Percentiles rank a stretch among this genome's conserved stretches.
Evolutionary conservation across 35 echinoderm and acorn worm genomes (phyloP).

Genomic region (Apostichopus japonicus): DNA sequence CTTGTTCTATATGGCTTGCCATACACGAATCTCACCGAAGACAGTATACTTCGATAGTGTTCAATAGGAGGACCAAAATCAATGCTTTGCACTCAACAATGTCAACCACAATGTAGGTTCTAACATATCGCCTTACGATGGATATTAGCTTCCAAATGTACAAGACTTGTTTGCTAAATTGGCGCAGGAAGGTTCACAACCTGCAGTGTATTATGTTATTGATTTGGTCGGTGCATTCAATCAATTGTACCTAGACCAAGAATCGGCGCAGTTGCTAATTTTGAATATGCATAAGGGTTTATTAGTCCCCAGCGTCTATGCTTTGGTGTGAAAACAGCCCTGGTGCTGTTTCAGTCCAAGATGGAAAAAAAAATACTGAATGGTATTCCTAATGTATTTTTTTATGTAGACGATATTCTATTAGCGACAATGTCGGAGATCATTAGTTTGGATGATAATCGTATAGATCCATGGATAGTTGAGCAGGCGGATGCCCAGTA

Average conservation of each 20-base stretch:
- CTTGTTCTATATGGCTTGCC: too few species aligned
- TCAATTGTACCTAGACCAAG: not conserved
- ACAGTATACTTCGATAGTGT: too few species aligned
- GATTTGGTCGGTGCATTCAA: slow-evolving; percentile 48
- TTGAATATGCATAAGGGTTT: not conserved
- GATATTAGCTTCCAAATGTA: slow-evolving; percentile 12
- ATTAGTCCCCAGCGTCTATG: slow-evolving; percentile 18
- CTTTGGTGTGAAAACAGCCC: not conserved
- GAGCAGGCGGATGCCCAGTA: too few species aligned
- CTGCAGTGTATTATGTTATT: slow-evolving; percentile 38
- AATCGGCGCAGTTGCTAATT: slow-evolving; percentile 35
- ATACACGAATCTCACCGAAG: too few species aligned
- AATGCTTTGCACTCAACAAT: too few species aligned
- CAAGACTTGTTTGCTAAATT: slow-evolving; percentile 27
- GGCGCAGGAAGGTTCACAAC: not conserved
- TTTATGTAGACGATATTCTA: slow-evolving; percentile 68
- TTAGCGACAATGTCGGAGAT: not conserved
- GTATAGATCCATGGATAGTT: too few species aligned
- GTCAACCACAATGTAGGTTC: too few species aligned
- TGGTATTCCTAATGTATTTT: slow-evolving; percentile 31
- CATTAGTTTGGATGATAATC: too few species aligned
- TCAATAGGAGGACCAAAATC: too few species aligned
- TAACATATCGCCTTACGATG: not conserved
- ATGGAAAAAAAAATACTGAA: slow-evolving; percentile 65
- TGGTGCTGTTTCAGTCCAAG: slow-evolving; percentile 18